A percentile compares a stretch with the other conserved stretches of the same genome.
These are phyloP conservation scores for Callipepla squamata DNA, from an alignment of 2,113 vertebrate species.

Conservation along the genomic window DNA sequence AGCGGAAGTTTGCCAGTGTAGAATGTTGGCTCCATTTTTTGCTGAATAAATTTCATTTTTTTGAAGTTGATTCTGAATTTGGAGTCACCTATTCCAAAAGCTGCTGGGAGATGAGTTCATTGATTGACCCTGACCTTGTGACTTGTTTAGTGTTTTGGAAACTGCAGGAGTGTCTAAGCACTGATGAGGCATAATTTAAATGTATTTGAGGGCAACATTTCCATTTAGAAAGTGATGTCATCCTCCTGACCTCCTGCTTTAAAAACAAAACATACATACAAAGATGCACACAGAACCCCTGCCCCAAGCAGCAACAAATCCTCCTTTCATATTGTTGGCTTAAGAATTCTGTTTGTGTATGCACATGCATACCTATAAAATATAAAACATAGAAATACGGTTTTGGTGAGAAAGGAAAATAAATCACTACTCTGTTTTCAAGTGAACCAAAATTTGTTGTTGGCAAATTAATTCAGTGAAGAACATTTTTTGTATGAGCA, in stretches of 20 bases:
- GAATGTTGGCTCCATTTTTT: neutral
- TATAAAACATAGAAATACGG: neutral
- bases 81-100: neutral
- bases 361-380: neutral
- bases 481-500: neutral
- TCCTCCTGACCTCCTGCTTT: neutral
- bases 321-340: neutral
- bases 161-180: neutral
- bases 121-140: neutral
- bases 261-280: neutral
- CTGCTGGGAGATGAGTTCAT: neutral
- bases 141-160: neutral
- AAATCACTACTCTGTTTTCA: neutral
- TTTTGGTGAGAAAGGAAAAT: neutral
- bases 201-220: neutral
- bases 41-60: neutral
- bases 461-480: neutral
- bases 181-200: neutral
- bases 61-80: neutral
- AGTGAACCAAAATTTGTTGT: neutral
- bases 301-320: neutral
- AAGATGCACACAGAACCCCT: neutral
- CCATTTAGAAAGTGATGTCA: neutral
- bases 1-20: neutral
- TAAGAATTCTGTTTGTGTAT: neutral